Conservation (phyloP, 2,797 vertebrate genomes). For the Chromobotia macracanthus region DNA sequence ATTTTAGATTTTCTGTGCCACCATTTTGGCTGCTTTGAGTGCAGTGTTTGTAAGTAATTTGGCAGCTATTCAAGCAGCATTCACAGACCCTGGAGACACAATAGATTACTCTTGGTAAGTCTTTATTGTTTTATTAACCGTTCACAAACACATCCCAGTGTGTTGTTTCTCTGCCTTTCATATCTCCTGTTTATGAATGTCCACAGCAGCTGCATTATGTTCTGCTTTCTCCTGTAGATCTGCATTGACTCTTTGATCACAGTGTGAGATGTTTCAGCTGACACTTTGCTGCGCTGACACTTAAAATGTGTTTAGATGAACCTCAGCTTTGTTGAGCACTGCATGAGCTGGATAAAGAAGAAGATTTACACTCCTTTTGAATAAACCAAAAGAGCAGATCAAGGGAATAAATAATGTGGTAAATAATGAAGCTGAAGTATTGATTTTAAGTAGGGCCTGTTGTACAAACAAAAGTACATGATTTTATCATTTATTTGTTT, state of each 20-base stretch:
- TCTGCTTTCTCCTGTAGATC: conserved; percentile 19
- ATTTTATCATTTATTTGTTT: not conserved
- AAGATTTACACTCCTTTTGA: not conserved
- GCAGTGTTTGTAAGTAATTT: conserved; percentile 13
- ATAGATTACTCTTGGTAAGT: conserved; percentile 9
- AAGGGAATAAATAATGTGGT: not conserved
- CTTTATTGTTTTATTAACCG: conserved; percentile 27
- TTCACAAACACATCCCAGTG: conserved; percentile 10
- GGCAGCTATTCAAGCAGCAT: not conserved
- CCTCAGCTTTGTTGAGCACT: not conserved
- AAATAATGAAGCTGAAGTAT: not conserved
- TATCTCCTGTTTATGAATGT: not conserved
- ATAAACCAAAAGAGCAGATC: conserved; percentile 1
- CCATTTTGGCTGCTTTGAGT: not conserved
- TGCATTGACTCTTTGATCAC: conserved; percentile 20
- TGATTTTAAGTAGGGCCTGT: not conserved
- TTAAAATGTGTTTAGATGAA: conserved; percentile 21
- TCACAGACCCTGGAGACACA: not conserved
- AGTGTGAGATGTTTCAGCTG: not conserved
- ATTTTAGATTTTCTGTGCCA: not conserved
- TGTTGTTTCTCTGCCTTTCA: not conserved
- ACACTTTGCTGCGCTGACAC: not conserved
- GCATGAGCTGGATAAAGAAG: not conserved
- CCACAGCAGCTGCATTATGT: not conserved
- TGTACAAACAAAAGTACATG: not conserved